Base-by-base conservation (phyloP, 2,888 invertebrate genomes). In the Sesia bembeciformis region DNA sequence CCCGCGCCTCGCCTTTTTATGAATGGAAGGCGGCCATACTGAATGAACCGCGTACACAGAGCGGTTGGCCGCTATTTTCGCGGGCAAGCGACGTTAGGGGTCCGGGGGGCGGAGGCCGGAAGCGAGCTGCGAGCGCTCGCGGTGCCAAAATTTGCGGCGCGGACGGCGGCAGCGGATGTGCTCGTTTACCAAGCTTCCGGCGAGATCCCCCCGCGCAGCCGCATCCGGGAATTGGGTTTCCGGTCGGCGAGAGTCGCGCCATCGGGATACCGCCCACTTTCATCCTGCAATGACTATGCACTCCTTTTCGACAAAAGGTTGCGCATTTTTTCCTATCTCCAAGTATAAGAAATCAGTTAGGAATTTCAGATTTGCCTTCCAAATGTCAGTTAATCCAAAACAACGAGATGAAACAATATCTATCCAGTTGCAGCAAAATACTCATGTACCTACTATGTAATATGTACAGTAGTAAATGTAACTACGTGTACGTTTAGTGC, bases 21-120 rank as follows among this genome's bases (percentile, higher is more conserved):
- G 92, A 92, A 92, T 92, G 92, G 91, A 90, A 91, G 91, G 91
- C 92, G 91, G 92, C 92, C 92, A 92, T 92, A 88, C 92, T 92
- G 92, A 92, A 92, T 92, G 92, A 92, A 92, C 90, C 91, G 91
- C 90, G 90, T 90, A 90, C 90, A 90, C 89, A 76, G 87, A 87
- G 88, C 88, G 84, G 87, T 86, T 85, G 85, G 88, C 83, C 86
- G 87, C 88, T 88, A 88, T 87, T 87, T 86, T 84, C 78, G 87
- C 88, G 85, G 81, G 84, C 81, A 78, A 79, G 72, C 78, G 82
- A 73, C 76, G 80, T 67, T 73, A 74, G 82, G 78, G 81, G 80
- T 72, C 76, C 77, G 81, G 81, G 83, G 84, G 84, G 78, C 74
- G 81, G 81, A 78, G 84, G 84, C 84, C 87, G 88, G 88, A 85